Evolutionary conservation across 2,113 vertebrate species (phyloP).

Genomic region (Physeter macrocephalus): DNA sequence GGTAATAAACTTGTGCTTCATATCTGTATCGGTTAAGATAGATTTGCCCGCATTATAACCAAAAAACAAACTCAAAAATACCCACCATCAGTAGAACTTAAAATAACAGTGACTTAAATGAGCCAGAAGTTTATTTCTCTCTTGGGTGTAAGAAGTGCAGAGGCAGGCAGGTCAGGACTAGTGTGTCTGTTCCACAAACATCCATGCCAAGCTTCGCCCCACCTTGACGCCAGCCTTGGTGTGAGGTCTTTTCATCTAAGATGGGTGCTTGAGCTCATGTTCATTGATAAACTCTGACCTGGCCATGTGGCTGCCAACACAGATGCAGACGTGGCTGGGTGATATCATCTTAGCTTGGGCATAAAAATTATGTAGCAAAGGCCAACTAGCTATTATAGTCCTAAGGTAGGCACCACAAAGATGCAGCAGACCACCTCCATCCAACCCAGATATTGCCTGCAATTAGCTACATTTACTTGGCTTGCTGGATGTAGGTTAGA

Average conservation of each 20-base stretch:
- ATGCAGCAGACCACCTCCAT: neutral
- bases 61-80: neutral
- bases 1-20: neutral
- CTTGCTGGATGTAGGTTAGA: neutral
- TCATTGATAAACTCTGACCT: neutral
- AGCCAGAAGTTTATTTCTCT: neutral
- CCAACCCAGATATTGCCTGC: neutral
- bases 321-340: neutral
- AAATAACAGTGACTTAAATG: neutral
- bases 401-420: neutral
- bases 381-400: neutral
- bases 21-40: neutral
- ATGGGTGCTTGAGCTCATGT: neutral
- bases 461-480: neutral
- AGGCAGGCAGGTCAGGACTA: neutral
- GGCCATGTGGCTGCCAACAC: neutral
- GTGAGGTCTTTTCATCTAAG: neutral
- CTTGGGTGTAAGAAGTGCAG: neutral
- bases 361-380: neutral
- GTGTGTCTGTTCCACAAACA: neutral
- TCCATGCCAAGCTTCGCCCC: neutral
- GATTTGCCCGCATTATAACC: neutral
- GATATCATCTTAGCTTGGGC: neutral
- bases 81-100: neutral
- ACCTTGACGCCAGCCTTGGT: neutral